These are phyloP conservation scores for Sarotherodon lohbergeri DNA, from an alignment of 2,113 vertebrate species.

Conservation along the genomic window DNA sequence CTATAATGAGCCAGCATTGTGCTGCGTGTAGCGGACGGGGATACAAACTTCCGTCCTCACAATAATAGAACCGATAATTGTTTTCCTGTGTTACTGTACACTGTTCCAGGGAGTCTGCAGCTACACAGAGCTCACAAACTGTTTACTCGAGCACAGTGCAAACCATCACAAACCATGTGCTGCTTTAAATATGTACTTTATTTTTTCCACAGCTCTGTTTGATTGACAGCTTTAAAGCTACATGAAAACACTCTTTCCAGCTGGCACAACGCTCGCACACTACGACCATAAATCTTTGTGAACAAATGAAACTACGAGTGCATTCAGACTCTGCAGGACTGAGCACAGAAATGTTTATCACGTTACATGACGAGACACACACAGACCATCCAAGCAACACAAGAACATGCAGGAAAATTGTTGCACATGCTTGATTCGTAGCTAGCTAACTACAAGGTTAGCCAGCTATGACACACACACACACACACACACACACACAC, in stretches of 20 bases:
- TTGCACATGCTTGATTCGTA: background rate
- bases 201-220: background rate
- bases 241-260: background rate
- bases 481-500: background rate
- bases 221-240: background rate
- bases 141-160: background rate
- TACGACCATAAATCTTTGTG: background rate
- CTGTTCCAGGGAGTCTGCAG: constrained; percentile 31
- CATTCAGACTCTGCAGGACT: background rate
- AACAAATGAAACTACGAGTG: background rate
- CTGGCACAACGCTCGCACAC: background rate
- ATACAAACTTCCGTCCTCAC: constrained; percentile 45
- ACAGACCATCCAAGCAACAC: background rate
- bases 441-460: background rate
- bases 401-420: background rate
- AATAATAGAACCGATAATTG: constrained; percentile 40
- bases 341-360: background rate
- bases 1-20: constrained; percentile 45
- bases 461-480: background rate
- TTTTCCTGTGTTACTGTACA: constrained; percentile 49
- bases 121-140: background rate
- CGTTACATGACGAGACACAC: background rate
- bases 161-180: background rate
- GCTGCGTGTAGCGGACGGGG: constrained; percentile 6
- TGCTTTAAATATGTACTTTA: background rate